These are phyloP conservation scores for Pseudococcus longispinus DNA, from an alignment of 2,888 invertebrate species.

Conservation along the genomic window DNA sequence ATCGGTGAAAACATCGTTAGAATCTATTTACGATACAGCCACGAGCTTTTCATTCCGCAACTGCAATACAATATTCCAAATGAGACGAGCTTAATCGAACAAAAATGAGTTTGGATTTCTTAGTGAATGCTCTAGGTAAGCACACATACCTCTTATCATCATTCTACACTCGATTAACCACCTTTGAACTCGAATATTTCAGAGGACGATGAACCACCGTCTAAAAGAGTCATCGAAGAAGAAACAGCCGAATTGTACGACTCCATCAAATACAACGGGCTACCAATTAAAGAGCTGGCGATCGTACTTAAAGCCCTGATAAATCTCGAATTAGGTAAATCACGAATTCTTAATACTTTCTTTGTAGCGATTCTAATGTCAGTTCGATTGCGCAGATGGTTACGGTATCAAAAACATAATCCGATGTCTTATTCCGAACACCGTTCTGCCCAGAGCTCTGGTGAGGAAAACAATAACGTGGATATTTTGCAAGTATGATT, in stretches of 20 bases:
- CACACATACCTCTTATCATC: neutral
- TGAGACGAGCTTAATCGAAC: neutral
- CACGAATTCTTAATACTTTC: neutral
- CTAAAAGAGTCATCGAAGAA: neutral
- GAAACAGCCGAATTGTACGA: neutral
- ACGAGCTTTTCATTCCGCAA: neutral
- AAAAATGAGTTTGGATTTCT: neutral
- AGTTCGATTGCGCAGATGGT: neutral
- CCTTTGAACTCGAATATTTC: neutral
- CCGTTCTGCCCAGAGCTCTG: neutral
- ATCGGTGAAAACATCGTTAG: neutral
- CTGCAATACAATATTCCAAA: neutral
- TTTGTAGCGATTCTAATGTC: neutral
- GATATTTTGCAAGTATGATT: neutral
- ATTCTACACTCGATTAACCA: neutral
- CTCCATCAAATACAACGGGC: neutral
- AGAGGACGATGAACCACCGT: neutral
- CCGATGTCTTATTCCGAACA: neutral
- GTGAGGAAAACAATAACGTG: neutral
- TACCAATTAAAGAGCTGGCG: neutral
- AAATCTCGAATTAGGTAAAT: neutral
- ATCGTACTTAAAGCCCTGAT: neutral
- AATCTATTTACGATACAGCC: neutral
- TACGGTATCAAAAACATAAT: neutral
- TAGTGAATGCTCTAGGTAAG: conserved; percentile 4